These are phyloP conservation scores for Notiomystis cincta DNA, from an alignment of 2,113 vertebrate species.

Conservation along the genomic window DNA sequence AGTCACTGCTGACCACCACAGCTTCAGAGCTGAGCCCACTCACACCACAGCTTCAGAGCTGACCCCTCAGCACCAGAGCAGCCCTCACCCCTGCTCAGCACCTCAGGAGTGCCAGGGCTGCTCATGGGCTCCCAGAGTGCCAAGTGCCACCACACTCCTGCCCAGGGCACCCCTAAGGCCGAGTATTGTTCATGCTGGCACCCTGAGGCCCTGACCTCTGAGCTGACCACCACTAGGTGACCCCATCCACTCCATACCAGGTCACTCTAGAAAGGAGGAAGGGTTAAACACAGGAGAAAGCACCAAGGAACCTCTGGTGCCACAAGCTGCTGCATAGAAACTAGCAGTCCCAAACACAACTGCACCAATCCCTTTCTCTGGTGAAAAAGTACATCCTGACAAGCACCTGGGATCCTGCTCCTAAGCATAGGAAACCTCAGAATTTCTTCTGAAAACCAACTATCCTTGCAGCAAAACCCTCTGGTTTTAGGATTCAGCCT, in stretches of 20 bases:
- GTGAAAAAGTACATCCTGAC: neutral
- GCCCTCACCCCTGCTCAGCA: neutral
- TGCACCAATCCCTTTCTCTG: rapidly evolving
- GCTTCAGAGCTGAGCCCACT: rapidly evolving
- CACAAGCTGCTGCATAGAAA: neutral
- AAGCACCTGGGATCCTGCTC: neutral
- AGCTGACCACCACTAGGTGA: neutral
- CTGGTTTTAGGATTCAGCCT: neutral
- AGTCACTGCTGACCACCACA: neutral
- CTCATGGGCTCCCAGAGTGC: neutral
- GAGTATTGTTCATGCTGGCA: neutral
- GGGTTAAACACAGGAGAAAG: neutral
- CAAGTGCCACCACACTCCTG: rapidly evolving
- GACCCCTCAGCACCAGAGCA: neutral
- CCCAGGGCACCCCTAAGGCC: neutral
- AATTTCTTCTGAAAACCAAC: neutral
- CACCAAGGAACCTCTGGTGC: neutral
- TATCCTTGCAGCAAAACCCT: neutral
- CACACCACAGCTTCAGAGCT: neutral
- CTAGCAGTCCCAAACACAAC: neutral
- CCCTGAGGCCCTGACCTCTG: neutral
- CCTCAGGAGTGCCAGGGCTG: neutral
- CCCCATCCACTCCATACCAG: neutral
- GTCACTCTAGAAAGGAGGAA: neutral
- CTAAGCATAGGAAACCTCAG: neutral